Evolutionary conservation across 1,140 invertebrate species (phyloP).

Genomic region (Physella acuta): DNA sequence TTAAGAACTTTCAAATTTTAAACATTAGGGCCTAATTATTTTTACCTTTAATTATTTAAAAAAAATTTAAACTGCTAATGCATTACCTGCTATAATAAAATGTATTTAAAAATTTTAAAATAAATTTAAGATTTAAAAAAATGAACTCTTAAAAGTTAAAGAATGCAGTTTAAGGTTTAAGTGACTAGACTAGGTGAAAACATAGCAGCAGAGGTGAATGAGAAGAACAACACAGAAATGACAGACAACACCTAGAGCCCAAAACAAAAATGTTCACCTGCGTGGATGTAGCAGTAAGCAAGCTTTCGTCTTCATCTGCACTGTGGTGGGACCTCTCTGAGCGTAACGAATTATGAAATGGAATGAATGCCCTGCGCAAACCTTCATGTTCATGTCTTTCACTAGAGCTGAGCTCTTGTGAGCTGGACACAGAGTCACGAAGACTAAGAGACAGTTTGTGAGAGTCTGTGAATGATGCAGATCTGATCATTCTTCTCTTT

Average conservation of each 20-base stretch:
- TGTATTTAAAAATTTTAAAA: too few relatives aligned
- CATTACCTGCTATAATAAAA: too few relatives aligned
- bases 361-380: slow-evolving; percentile 34
- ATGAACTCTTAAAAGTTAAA: too few relatives aligned
- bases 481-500: slow-evolving; percentile 41
- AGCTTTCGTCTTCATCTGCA: slow-evolving; percentile 48
- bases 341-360: slow-evolving; percentile 28
- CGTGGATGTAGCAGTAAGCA: slow-evolving; percentile 35
- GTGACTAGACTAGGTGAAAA: too few relatives aligned
- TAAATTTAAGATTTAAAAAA: too few relatives aligned
- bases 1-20: too few relatives aligned
- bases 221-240: too few relatives aligned
- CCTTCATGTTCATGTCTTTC: slow-evolving; percentile 34
- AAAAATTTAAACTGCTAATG: too few relatives aligned
- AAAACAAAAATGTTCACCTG: slow-evolving; percentile 43
- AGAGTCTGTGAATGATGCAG: slow-evolving; percentile 49
- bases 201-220: too few relatives aligned
- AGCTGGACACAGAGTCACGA: slow-evolving; percentile 40
- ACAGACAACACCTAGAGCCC: too few relatives aligned
- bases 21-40: too few relatives aligned
- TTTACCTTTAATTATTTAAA: too few relatives aligned
- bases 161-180: background rate
- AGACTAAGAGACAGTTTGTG: slow-evolving; percentile 34
- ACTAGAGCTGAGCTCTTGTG: slow-evolving; percentile 38
- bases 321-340: slow-evolving; percentile 35